Evolutionary conservation across 2,797 vertebrate genomes (phyloP).

Genomic region (Alcedo atthis): DNA sequence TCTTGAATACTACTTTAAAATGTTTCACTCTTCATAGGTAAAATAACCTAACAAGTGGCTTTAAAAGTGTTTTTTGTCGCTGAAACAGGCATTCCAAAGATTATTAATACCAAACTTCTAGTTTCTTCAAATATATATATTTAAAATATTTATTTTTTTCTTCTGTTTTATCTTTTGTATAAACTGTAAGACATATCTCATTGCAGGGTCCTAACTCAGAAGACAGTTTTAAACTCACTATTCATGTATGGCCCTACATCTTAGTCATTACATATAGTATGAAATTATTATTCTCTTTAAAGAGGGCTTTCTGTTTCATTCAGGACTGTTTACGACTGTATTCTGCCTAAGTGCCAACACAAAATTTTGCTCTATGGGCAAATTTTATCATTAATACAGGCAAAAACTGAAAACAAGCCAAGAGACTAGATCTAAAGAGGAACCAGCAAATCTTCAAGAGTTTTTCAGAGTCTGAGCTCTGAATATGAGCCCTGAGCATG

Average conservation of each 20-base stretch:
- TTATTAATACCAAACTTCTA: neutral
- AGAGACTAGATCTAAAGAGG: neutral
- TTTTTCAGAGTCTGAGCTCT: neutral
- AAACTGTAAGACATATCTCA: neutral
- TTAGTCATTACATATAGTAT: neutral
- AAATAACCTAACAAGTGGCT: neutral
- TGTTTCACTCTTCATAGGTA: neutral
- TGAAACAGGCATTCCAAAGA: neutral
- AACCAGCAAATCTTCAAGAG: neutral
- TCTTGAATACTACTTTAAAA: neutral
- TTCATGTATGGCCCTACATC: neutral
- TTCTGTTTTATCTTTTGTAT: neutral
- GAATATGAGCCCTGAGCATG: neutral
- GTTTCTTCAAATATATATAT: neutral
- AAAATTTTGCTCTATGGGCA: neutral
- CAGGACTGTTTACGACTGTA: neutral
- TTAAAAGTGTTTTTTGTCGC: neutral
- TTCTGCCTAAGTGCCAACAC: neutral
- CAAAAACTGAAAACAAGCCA: neutral
- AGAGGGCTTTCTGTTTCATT: neutral
- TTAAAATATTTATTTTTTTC: neutral
- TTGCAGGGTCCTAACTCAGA: neutral
- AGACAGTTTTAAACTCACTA: neutral
- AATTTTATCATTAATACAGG: neutral
- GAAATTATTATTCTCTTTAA: constrained; percentile 5